Evolutionary conservation across 2,113 vertebrate species (phyloP).

Genomic region (Ceyx cyanopectus): DNA sequence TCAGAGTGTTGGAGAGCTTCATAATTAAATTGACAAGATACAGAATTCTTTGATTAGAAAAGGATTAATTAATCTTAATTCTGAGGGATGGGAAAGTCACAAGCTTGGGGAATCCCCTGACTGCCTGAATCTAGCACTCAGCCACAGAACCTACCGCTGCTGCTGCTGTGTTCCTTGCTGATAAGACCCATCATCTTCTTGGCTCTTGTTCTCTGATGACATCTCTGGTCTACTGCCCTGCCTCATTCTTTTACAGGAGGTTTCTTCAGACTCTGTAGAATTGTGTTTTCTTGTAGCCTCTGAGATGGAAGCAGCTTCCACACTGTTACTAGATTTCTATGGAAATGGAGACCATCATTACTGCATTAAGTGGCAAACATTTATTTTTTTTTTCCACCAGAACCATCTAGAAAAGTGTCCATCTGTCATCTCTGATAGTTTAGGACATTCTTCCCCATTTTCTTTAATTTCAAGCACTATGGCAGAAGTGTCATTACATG

Average conservation of each 20-base stretch:
- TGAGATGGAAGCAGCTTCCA: background rate
- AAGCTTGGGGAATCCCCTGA: background rate
- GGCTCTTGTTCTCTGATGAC: background rate
- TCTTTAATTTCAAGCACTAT: background rate
- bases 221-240: background rate
- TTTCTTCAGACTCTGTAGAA: background rate
- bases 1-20: background rate
- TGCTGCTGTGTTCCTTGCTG: no score
- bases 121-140: background rate
- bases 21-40: background rate
- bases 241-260: background rate
- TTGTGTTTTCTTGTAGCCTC: background rate
- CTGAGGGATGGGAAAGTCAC: background rate
- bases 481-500: background rate
- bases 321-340: background rate
- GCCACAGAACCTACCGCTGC: background rate
- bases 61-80: background rate
- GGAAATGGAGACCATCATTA: background rate
- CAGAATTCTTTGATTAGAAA: background rate
- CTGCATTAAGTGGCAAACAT: background rate
- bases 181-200: background rate
- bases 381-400: background rate
- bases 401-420: no score
- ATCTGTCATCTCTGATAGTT: background rate
- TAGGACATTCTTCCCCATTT: background rate